Conservation (phyloP, 2,113 vertebrate species). For the Aramus guarauna region DNA sequence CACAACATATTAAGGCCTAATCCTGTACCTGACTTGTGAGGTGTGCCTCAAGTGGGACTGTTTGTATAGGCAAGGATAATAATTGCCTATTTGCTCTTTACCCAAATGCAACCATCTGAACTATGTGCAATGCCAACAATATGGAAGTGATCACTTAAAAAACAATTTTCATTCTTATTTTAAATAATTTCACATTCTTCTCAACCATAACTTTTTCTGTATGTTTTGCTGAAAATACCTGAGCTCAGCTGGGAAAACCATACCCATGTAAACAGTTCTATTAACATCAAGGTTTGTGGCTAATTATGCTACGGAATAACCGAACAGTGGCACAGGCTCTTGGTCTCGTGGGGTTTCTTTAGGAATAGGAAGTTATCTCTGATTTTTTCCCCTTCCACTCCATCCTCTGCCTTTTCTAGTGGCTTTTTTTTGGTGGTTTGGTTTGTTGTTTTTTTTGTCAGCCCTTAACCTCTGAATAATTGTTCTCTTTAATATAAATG, state of each 20-base stretch:
- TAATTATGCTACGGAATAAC: not conserved
- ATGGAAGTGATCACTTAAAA: not conserved
- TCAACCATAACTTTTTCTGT: not conserved
- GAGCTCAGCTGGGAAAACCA: not conserved
- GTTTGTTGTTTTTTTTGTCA: not conserved
- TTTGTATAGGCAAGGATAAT: not conserved
- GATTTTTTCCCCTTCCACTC: not conserved
- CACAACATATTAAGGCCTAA: not conserved
- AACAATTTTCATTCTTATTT: not conserved
- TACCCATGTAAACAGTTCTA: not conserved
- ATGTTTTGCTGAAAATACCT: not conserved
- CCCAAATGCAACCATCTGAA: not conserved
- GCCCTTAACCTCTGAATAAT: not conserved
- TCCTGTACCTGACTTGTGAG: not conserved
- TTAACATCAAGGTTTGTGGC: not conserved
- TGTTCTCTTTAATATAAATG: not conserved
- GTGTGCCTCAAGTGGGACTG: not conserved
- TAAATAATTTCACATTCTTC: not conserved
- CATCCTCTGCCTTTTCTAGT: not conserved
- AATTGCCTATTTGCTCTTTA: not conserved
- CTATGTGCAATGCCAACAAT: not conserved
- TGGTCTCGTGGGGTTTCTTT: not conserved
- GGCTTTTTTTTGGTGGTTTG: not conserved
- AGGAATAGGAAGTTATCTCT: not conserved
- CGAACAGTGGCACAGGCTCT: rapidly evolving